Evolutionary conservation across 2,888 invertebrate genomes (phyloP).

Genomic region (Coenonympha glycerion): DNA sequence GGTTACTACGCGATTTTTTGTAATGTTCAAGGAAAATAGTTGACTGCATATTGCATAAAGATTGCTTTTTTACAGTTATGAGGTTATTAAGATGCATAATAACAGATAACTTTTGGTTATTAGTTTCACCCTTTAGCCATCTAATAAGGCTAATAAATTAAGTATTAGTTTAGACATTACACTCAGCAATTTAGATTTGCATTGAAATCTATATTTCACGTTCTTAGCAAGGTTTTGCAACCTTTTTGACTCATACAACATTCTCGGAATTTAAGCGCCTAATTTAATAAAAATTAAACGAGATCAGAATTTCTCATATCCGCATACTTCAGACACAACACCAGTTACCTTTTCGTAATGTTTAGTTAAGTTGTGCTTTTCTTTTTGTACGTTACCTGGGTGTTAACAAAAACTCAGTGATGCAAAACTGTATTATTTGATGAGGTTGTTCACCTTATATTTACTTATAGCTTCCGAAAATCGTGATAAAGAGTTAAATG

Average conservation of each 20-base stretch:
- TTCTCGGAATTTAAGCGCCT: not conserved
- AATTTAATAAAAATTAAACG: not conserved
- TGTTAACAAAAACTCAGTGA: slow-evolving; percentile 1
- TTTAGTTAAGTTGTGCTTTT: not conserved
- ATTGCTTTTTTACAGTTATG: not conserved
- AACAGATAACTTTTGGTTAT: not conserved
- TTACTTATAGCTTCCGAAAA: not conserved
- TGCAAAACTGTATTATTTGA: not conserved
- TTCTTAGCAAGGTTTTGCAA: not conserved
- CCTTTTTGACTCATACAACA: not conserved
- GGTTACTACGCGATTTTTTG: not conserved
- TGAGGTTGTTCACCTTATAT: not conserved
- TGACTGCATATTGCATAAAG: not conserved
- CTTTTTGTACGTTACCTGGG: not conserved
- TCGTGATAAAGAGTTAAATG: not conserved
- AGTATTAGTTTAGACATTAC: not conserved
- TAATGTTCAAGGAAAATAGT: not conserved
- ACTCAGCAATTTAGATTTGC: not conserved
- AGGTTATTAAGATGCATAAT: not conserved
- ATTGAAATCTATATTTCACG: not conserved
- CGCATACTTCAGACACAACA: not conserved
- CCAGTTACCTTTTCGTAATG: not conserved
- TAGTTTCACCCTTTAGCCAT: not conserved
- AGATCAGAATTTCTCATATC: not conserved
- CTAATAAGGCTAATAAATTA: not conserved